Evolutionary conservation across 1,140 invertebrate species (phyloP).

Genomic region (Drosophila trapezifrons): DNA sequence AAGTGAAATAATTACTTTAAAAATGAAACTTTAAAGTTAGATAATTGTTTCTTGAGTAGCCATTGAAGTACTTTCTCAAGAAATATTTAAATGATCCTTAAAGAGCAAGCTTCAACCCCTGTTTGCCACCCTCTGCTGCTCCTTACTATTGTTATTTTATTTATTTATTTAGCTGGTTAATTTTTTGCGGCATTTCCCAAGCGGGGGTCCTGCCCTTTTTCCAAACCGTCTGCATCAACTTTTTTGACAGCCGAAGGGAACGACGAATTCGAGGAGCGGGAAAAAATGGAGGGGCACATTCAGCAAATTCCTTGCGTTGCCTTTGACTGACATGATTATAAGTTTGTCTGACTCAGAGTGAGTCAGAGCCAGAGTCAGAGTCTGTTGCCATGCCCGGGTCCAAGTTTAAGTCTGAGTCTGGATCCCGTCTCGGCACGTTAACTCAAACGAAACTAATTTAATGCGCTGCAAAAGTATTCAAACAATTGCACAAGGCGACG

Average conservation of each 20-base stretch:
- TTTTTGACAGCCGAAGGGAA: constrained; percentile 38
- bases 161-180: constrained; percentile 47
- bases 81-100: not conserved
- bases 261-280: not conserved
- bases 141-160: constrained; percentile 22
- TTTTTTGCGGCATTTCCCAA: constrained; percentile 34
- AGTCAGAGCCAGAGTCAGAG: constrained; percentile 26
- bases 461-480: constrained; percentile 83
- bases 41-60: no score
- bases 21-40: no score
- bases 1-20: no score
- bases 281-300: constrained; percentile 13
- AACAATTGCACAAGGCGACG: constrained; percentile 82
- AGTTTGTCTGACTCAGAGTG: constrained; percentile 64
- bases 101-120: not conserved
- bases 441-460: constrained; percentile 83
- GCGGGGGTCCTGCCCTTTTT: constrained; percentile 24
- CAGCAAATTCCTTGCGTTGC: constrained; percentile 64
- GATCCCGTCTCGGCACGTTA: constrained; percentile 71
- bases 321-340: constrained; percentile 83
- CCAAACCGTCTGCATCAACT: constrained; percentile 42
- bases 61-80: not conserved
- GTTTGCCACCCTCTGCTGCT: not conserved
- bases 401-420: constrained; percentile 31
- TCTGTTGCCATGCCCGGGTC: constrained; percentile 15